A percentile compares a stretch with the other conserved stretches of the same genome.
Conservation (phyloP, 2,113 vertebrate genomes). For the Brachypteracias leptosomus region DNA sequence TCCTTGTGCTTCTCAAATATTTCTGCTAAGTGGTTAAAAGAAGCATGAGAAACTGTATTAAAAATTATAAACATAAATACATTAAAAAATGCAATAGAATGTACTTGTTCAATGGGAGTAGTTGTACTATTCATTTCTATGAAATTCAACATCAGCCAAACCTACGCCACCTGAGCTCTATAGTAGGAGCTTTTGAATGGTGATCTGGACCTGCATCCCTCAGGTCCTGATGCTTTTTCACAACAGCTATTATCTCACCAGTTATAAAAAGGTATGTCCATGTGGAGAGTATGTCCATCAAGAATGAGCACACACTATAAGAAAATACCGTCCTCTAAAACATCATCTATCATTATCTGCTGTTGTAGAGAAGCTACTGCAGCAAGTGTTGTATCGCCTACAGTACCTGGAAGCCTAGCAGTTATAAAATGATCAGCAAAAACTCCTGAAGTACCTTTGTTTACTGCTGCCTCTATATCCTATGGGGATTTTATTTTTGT, state of each 20-base stretch:
- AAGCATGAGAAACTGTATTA: background rate
- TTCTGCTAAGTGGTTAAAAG: background rate
- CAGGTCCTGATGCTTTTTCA: background rate
- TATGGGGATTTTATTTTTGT: slow-evolving; percentile 8
- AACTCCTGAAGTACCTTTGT: slow-evolving; percentile 3
- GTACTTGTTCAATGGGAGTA: background rate
- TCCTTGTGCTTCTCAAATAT: background rate
- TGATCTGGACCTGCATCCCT: background rate
- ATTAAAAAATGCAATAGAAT: background rate
- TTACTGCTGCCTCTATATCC: background rate
- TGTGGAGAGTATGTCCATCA: background rate
- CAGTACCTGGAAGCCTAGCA: background rate
- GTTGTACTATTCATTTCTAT: background rate
- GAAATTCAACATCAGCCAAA: background rate
- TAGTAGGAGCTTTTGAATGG: background rate
- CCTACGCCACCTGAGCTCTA: background rate
- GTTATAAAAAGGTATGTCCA: background rate
- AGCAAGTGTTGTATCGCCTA: background rate
- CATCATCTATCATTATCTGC: background rate
- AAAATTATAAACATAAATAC: slow-evolving; percentile 26
- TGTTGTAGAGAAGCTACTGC: background rate
- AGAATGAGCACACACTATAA: background rate
- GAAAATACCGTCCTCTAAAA: background rate
- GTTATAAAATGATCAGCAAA: background rate
- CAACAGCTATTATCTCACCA: background rate